These are phyloP conservation scores for Semotilus atromaculatus DNA, from an alignment of 2,797 vertebrate species.

Conservation along the genomic window DNA sequence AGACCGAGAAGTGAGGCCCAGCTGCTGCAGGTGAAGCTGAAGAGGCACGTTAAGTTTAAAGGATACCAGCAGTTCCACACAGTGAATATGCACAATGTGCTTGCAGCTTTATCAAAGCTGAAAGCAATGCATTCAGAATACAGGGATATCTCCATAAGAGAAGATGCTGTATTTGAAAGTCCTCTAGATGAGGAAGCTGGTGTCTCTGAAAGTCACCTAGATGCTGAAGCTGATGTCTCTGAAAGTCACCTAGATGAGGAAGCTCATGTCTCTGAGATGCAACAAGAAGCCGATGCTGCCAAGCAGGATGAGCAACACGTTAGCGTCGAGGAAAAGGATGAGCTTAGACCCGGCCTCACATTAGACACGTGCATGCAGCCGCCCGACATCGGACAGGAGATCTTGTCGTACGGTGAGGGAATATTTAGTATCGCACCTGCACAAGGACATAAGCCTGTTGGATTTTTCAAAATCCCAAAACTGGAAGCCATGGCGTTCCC, in stretches of 20 bases:
- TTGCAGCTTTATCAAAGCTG: neutral
- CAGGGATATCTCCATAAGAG: neutral
- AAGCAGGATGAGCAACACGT: neutral
- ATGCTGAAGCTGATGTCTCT: no score
- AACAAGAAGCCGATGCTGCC: neutral
- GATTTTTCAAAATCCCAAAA: constrained; percentile 36
- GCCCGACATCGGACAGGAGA: constrained; percentile 15
- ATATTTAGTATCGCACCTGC: constrained; percentile 39
- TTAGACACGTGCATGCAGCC: no score
- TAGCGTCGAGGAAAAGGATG: neutral
- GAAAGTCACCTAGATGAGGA: no score
- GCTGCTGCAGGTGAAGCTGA: neutral
- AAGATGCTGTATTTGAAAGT: neutral
- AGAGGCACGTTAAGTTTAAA: neutral
- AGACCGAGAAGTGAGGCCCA: neutral
- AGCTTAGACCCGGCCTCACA: neutral
- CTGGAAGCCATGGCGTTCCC: constrained; percentile 29
- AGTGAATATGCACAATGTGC: neutral
- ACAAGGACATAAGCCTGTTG: constrained; percentile 37
- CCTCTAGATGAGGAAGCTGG: no score
- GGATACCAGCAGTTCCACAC: constrained; percentile 12
- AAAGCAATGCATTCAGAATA: neutral
- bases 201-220: no score
- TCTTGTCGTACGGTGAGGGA: constrained; percentile 21
- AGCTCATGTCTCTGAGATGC: no score